Evolutionary conservation across 1,140 invertebrate species (phyloP).

Genomic region (Drosophila nigromelanica): DNA sequence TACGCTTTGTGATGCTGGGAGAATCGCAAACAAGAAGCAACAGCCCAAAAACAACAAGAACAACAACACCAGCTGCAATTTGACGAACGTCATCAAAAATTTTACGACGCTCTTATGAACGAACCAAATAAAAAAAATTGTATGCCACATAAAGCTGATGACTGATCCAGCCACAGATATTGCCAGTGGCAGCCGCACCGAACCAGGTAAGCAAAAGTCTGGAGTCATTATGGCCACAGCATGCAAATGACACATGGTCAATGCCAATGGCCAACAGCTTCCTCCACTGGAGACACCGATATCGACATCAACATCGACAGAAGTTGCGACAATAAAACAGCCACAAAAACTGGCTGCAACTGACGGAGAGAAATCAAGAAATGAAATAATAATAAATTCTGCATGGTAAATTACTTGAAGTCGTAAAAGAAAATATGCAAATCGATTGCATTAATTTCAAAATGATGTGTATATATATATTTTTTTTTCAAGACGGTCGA

Average conservation of each 20-base stretch:
- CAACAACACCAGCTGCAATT: slow-evolving; percentile 48
- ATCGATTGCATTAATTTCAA: slow-evolving; percentile 75
- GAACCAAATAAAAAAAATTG: slow-evolving; percentile 70
- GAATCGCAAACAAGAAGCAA: slow-evolving; percentile 7
- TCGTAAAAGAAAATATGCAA: slow-evolving; percentile 79
- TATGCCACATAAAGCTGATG: slow-evolving; percentile 76
- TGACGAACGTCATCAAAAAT: slow-evolving; percentile 78
- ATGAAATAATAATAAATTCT: slow-evolving; percentile 77
- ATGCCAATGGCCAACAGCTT: slow-evolving; percentile 14
- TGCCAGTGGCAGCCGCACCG: slow-evolving; percentile 9
- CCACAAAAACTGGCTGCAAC: slow-evolving; percentile 55
- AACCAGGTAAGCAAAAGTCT: slow-evolving; percentile 47
- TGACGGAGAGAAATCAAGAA: slow-evolving; percentile 73
- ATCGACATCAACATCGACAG: slow-evolving; percentile 6
- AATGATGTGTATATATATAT: slow-evolving; percentile 59
- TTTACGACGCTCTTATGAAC: slow-evolving; percentile 71
- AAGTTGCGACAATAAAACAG: slow-evolving; percentile 51
- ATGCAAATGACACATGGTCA: slow-evolving; percentile 48
- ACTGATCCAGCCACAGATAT: slow-evolving; percentile 54
- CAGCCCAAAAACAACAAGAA: no score
- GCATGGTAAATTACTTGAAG: slow-evolving; percentile 63
- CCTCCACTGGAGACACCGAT: not conserved
- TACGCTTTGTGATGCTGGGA: slow-evolving; percentile 14
- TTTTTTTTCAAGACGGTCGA: slow-evolving; percentile 32
- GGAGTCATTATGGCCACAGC: slow-evolving; percentile 37